Evolutionary conservation across 2,113 vertebrate species (phyloP).

Genomic region (Blennius ocellaris): DNA sequence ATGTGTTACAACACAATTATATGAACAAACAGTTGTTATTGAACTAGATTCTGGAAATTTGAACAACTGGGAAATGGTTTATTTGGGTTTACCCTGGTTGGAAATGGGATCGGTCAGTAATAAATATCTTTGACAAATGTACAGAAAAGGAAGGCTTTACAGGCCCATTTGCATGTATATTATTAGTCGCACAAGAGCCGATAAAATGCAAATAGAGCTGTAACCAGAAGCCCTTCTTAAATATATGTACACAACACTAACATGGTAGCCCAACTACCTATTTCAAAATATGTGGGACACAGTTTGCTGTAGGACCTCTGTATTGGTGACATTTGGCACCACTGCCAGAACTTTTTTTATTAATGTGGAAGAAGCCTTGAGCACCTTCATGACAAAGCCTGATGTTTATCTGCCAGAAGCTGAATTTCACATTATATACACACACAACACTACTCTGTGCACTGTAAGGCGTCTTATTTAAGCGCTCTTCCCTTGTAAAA

Average conservation of each 20-base stretch:
- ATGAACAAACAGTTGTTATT: neutral
- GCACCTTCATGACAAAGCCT: slow-evolving; percentile 51
- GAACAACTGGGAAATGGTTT: neutral
- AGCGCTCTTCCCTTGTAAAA: slow-evolving; percentile 10
- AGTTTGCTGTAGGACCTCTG: neutral
- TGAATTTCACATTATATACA: slow-evolving; percentile 38
- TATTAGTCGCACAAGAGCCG: slow-evolving; percentile 6
- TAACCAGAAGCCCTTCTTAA: slow-evolving; percentile 23
- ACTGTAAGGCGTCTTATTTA: slow-evolving; percentile 1
- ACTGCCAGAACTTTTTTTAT: neutral
- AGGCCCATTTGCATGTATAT: slow-evolving; percentile 5
- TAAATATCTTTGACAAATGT: slow-evolving; percentile 53
- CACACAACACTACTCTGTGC: slow-evolving; percentile 31
- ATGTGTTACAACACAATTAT: slow-evolving; percentile 54
- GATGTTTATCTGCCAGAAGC: slow-evolving; percentile 17
- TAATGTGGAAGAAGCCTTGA: slow-evolving; percentile 9
- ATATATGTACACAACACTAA: slow-evolving; percentile 34
- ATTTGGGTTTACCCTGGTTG: neutral
- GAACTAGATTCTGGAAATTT: neutral
- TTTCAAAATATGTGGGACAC: slow-evolving; percentile 1
- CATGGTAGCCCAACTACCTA: neutral
- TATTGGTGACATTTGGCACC: slow-evolving; percentile 30
- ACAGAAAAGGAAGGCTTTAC: slow-evolving; percentile 6
- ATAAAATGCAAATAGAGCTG: neutral
- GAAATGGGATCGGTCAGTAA: slow-evolving; percentile 21